Conservation (phyloP, 2,113 vertebrate genomes). For the Dicerorhinus sumatrensis region DNA sequence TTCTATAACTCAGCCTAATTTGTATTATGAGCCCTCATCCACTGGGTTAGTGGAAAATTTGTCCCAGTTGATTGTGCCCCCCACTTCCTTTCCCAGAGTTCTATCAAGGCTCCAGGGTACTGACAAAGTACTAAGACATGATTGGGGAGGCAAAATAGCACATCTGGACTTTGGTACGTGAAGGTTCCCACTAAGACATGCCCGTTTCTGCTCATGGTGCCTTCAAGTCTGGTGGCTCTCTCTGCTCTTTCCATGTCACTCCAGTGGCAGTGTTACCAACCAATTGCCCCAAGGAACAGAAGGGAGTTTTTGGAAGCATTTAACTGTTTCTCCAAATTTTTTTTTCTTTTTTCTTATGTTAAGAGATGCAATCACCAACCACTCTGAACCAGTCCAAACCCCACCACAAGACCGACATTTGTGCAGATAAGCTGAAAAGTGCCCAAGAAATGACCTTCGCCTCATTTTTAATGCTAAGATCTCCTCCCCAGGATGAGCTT, state of each 20-base stretch:
- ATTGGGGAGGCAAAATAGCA: rapidly evolving
- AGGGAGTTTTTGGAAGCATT: no score
- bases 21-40: not conserved
- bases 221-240: not conserved
- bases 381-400: no score
- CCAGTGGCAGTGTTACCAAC: no score
- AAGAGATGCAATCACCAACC: no score
- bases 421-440: no score
- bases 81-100: not conserved
- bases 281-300: no score
- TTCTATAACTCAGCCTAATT: not conserved
- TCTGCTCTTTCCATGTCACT: not conserved
- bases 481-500: no score
- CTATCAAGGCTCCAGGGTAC: not conserved
- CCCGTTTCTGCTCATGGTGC: rapidly evolving
- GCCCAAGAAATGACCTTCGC: no score
- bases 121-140: not conserved
- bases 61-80: not conserved
- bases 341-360: no score
- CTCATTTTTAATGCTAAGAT: no score
- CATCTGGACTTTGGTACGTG: not conserved
- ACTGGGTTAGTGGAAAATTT: not conserved
- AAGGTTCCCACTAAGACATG: not conserved
- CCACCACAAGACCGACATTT: no score
- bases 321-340: no score